Evolutionary conservation across 2,888 invertebrate species (phyloP), one percentile per base, ranked within the genome.

Genomic region (Chloroclystis v-ata): DNA sequence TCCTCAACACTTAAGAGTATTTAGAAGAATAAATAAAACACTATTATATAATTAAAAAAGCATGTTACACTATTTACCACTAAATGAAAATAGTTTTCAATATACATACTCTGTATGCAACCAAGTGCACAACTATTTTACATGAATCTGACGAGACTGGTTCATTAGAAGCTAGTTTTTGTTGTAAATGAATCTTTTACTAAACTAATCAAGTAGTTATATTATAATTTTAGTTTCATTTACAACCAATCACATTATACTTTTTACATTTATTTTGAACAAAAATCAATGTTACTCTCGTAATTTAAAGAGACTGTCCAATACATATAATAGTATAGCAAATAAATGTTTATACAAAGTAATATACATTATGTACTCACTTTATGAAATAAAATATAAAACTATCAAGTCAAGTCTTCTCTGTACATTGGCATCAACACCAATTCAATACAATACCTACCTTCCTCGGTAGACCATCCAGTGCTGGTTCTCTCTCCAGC

Each of bases 11-110:
- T n/a, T n/a, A n/a, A n/a, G n/a, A n/a, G n/a, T n/a, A n/a, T n/a
- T n/a, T n/a, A n/a, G n/a, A n/a, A n/a, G n/a, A n/a, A n/a, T n/a
- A n/a, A 56, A 56, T 57, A 49, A 59, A 59, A 81, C 74, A 58
- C 69, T 64, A 47, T 57, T 51, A 59, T 72, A 69, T 79, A 78
- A 76, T 49, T 79, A 69, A 77, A 79, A 79, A 83, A 82, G 82
- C 83, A 76, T 79, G 78, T 82, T 82, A 78, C 75, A 82, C 77
- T 82, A 80, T 78, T 72, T 77, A 78, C 69, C 74, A 78, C 73
- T 75, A 80, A 78, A 65, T 72, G 74, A 81, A 82, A 81, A 75
- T 75, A 74, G 72, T 60, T 74, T 75, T 67, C 63, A 75, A 70
- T 75, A 72, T 75, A 70, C 75, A 72, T 67, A 73, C 60, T 74